Conservation (phyloP, 1,140 invertebrate genomes). For the Zaprionus ornatus region DNA sequence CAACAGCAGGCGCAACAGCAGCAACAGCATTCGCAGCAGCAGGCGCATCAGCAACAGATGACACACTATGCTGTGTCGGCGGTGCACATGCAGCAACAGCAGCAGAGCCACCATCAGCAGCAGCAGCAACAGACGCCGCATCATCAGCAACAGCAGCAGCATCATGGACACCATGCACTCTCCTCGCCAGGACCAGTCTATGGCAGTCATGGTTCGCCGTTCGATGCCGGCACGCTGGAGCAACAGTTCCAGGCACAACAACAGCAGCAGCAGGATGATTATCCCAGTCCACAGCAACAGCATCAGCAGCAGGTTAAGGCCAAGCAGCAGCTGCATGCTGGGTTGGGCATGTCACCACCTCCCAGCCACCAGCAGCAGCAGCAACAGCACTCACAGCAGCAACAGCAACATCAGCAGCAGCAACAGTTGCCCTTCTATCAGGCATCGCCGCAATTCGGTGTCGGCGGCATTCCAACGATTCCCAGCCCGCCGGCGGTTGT, state of each 20-base stretch:
- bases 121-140: conserved; percentile 85
- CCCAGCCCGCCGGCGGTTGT: conserved; percentile 92
- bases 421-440: conserved; percentile 81
- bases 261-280: conserved; percentile 62
- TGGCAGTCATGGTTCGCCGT: conserved; percentile 74
- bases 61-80: conserved; percentile 78
- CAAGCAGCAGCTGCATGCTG: conserved; percentile 66
- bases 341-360: conserved; percentile 79
- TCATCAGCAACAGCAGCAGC: conserved; percentile 84
- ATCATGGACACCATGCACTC: conserved; percentile 84
- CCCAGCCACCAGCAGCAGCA: conserved; percentile 83
- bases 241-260: conserved; percentile 76
- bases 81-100: conserved; percentile 67
- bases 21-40: conserved; percentile 84
- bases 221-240: conserved; percentile 69
- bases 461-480: conserved; percentile 90
- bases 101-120: conserved; percentile 84
- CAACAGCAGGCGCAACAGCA: conserved; percentile 84
- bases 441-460: conserved; percentile 86
- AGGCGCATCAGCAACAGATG: conserved; percentile 78
- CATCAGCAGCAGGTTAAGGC: conserved; percentile 69
- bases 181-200: conserved; percentile 75
- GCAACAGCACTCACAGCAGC: conserved; percentile 61
- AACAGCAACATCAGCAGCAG: conserved; percentile 67
- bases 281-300: conserved; percentile 78